These are phyloP conservation scores for Oncorhynchus keta DNA, from an alignment of 2,113 vertebrate species.

Conservation along the genomic window DNA sequence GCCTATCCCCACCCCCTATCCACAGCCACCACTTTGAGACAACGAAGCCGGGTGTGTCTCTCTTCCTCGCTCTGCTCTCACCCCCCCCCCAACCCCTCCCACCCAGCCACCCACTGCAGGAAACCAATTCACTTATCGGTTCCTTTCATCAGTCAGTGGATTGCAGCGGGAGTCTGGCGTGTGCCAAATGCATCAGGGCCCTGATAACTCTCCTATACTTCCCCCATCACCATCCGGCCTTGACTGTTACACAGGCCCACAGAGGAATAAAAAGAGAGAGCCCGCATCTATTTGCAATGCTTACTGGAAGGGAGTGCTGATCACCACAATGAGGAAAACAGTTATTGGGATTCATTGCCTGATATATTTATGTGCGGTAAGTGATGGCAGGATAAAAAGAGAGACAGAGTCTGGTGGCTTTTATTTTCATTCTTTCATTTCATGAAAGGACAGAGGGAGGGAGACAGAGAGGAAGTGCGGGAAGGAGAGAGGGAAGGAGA, in stretches of 20 bases:
- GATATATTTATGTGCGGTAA: conserved; percentile 60
- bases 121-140: conserved; percentile 65
- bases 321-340: conserved; percentile 54
- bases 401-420: conserved; percentile 35
- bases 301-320: conserved; percentile 60
- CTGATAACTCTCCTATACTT: conserved; percentile 32
- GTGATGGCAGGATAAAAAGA: conserved; percentile 30
- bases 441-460: too few species aligned
- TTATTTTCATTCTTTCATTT: conserved; percentile 6
- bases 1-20: too few species aligned
- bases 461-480: neutral
- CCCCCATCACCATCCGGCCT: conserved; percentile 37
- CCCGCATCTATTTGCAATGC: conserved; percentile 51
- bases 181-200: conserved; percentile 62
- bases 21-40: too few species aligned
- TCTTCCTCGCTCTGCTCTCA: neutral
- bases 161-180: conserved; percentile 46
- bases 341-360: conserved; percentile 62
- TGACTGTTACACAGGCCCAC: conserved; percentile 40
- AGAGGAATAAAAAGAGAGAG: conserved; percentile 25
- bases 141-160: conserved; percentile 56
- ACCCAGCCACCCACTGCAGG: too few species aligned
- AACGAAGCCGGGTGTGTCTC: too few species aligned
- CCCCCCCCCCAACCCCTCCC: too few species aligned
- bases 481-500: neutral